Evolutionary conservation across 2,113 vertebrate species (phyloP).

Genomic region (Genyomyrus donnyi): DNA sequence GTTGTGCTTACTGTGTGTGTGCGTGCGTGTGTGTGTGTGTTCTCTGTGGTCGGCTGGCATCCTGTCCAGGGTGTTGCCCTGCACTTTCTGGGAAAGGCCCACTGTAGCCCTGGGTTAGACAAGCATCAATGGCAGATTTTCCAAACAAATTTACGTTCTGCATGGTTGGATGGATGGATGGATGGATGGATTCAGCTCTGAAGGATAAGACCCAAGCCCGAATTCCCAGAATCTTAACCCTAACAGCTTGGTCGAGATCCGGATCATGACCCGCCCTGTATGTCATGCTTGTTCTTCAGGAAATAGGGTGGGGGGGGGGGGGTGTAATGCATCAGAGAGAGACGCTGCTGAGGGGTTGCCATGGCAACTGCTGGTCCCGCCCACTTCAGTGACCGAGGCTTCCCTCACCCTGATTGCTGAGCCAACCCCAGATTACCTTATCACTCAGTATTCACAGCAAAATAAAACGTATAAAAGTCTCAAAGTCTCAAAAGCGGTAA

Average conservation of each 20-base stretch:
- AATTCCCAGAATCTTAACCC: neutral
- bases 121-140: neutral
- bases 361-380: neutral
- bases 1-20: neutral
- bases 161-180: neutral
- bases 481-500: neutral
- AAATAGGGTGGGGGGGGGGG: neutral
- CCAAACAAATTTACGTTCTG: neutral
- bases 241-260: neutral
- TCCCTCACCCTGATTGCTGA: neutral
- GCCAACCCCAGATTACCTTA: neutral
- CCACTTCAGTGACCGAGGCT: neutral
- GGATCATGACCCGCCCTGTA: neutral
- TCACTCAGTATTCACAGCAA: neutral
- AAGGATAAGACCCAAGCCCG: neutral
- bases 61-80: neutral
- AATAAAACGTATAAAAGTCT: neutral
- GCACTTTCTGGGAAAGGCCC: neutral
- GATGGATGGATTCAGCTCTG: neutral
- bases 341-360: neutral
- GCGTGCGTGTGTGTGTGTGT: neutral
- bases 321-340: neutral
- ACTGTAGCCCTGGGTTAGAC: neutral
- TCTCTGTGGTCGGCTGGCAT: neutral
- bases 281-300: neutral